Percentiles rank a stretch among this genome's conserved stretches.
phyloP scores from a whole-genome alignment of 2,113 vertebrate genomes.

The Numenius arquata region DNA sequence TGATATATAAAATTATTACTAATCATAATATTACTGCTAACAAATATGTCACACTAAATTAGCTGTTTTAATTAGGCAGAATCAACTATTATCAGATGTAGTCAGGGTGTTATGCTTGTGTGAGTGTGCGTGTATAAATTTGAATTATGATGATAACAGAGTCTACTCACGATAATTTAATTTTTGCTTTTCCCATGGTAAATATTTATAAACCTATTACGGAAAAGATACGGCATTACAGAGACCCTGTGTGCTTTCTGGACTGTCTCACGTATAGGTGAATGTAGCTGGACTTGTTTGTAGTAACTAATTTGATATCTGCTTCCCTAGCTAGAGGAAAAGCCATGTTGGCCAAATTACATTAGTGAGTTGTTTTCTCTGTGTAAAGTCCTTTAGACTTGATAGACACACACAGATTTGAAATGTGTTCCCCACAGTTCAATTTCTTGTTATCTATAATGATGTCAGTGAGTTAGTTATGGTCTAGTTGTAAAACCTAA shows the following conservation, averaged over 20 bases:
- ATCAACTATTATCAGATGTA: conserved; percentile 55
- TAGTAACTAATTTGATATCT: conserved; percentile 47
- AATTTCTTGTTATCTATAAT: conserved; percentile 18
- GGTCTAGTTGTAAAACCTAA: neutral
- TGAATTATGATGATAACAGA: conserved; percentile 28
- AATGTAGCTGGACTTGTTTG: conserved; percentile 35
- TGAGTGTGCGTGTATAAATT: neutral
- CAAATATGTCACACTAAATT: conserved; percentile 58
- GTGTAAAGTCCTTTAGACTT: neutral
- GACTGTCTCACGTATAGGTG: neutral
- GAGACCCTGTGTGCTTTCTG: neutral
- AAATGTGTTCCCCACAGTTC: conserved; percentile 25
- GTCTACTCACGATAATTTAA: conserved; percentile 20
- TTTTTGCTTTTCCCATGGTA: conserved; percentile 33
- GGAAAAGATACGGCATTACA: conserved; percentile 3
- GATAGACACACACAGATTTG: neutral
- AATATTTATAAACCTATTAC: conserved; percentile 61
- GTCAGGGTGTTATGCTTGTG: neutral
- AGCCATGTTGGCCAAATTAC: neutral
- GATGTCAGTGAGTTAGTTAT: neutral
- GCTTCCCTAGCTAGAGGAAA: neutral
- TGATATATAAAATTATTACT: conserved; percentile 27
- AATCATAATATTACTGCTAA: conserved; percentile 47
- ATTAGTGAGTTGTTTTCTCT: conserved; percentile 18
- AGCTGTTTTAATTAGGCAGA: conserved; percentile 65